Conservation (phyloP, 1,140 invertebrate genomes). For the Sarcophaga bullata region DNA sequence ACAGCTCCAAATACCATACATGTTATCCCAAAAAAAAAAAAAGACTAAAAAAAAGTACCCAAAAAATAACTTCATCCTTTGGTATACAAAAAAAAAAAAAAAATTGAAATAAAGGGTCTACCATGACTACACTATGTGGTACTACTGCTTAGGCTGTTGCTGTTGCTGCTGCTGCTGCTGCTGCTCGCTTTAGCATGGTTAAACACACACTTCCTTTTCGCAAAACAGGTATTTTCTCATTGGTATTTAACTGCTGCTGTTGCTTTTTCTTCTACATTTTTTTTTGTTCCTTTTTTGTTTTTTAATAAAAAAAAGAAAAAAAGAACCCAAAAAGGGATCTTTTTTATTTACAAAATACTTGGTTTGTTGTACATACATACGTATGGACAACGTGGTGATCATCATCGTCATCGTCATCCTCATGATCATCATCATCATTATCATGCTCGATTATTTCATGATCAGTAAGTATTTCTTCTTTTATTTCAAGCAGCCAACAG, state of each 20-base stretch:
- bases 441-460: no score
- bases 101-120: conserved; percentile 20
- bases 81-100: background rate
- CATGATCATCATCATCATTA: background rate
- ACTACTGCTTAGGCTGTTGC: background rate
- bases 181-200: background rate
- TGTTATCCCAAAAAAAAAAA: no score
- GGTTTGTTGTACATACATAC: no score
- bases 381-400: background rate
- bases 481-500: no score
- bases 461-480: no score
- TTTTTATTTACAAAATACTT: background rate
- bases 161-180: background rate
- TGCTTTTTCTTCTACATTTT: no score
- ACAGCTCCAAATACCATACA: background rate
- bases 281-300: background rate
- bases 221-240: conserved; percentile 31
- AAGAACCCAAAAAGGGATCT: conserved; percentile 2
- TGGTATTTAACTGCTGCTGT: background rate
- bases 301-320: background rate
- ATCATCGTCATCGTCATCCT: background rate
- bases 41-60: background rate
- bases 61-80: conserved; percentile 17
- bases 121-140: background rate
- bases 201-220: conserved; percentile 36